Conservation (phyloP, 2,888 invertebrate species). For the Prosopocoilus inquinatus region DNA sequence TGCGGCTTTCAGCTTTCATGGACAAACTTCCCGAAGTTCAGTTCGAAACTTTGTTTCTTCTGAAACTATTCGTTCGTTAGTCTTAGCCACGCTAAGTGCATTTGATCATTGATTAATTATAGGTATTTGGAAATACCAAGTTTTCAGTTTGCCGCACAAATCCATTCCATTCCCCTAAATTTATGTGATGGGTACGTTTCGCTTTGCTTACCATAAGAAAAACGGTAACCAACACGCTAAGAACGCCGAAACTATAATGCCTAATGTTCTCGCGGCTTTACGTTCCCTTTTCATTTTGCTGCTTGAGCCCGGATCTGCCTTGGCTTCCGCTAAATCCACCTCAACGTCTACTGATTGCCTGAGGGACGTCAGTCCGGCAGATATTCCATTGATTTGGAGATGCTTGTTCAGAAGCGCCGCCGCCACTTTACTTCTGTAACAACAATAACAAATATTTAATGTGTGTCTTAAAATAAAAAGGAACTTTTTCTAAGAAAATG, state of each 20-base stretch:
- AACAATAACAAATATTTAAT: conserved; percentile 20
- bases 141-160: too few species aligned
- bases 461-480: not conserved
- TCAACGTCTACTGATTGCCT: conserved; percentile 48
- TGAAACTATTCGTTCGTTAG: too few species aligned
- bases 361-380: conserved; percentile 59
- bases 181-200: too few species aligned
- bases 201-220: conserved; percentile 78
- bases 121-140: too few species aligned
- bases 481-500: not conserved
- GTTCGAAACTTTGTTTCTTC: too few species aligned
- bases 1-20: too few species aligned
- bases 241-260: conserved; percentile 96
- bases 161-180: too few species aligned
- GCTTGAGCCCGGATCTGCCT: conserved; percentile 60
- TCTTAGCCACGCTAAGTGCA: too few species aligned
- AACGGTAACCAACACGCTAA: conserved; percentile 94
- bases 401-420: conserved; percentile 84
- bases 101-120: too few species aligned
- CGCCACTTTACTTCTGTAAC: conserved; percentile 81
- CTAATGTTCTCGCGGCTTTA: conserved; percentile 89
- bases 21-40: too few species aligned
- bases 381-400: conserved; percentile 85
- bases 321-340: conserved; percentile 41
- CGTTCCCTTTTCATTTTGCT: conserved; percentile 86